A percentile compares a stretch with the other conserved stretches of the same genome.
Evolutionary conservation across 2,797 vertebrate species (phyloP).

Genomic region (Buphagus erythrorhynchus): DNA sequence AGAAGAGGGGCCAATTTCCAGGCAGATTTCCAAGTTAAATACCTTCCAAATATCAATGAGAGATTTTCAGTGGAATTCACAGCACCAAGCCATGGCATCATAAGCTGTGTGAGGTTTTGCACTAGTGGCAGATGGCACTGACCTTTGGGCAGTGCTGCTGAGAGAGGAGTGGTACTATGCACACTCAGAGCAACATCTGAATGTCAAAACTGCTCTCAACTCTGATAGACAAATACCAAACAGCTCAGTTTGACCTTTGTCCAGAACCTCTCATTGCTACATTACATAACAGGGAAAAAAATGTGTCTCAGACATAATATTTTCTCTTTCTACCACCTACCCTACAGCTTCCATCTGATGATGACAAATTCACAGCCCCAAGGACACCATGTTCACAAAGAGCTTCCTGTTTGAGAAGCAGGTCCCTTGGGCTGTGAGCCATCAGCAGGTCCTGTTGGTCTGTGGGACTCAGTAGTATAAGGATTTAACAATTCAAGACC

Average conservation of each 20-base stretch:
- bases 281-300: background rate
- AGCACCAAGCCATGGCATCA: rapidly evolving
- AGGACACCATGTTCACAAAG: background rate
- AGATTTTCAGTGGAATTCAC: background rate
- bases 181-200: background rate
- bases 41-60: background rate
- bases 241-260: background rate
- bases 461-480: background rate
- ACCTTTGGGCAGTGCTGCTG: background rate
- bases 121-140: background rate
- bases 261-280: background rate
- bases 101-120: background rate
- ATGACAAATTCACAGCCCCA: background rate
- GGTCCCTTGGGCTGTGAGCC: background rate
- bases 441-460: background rate
- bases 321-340: background rate
- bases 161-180: background rate
- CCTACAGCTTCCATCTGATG: background rate
- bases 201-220: background rate
- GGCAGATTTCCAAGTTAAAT: background rate
- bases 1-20: background rate
- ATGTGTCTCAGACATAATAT: background rate
- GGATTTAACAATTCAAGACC: background rate
- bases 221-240: background rate
- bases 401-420: background rate